Conservation (phyloP, 2,888 invertebrate genomes). For the Exephanes ischioxanthus region DNA sequence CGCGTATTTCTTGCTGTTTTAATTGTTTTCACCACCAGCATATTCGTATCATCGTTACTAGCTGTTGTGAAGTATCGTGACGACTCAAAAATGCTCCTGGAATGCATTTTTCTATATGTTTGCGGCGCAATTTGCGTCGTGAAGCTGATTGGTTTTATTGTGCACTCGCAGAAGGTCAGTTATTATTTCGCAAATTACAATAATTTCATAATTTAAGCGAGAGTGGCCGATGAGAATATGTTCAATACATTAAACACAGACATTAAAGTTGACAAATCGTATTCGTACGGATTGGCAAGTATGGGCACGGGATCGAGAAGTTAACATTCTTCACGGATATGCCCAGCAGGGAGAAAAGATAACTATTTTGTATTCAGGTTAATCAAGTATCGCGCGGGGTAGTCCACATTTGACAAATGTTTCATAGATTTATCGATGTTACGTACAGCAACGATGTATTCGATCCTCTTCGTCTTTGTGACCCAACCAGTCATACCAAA, state of each 20-base stretch:
- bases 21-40: too few relatives aligned
- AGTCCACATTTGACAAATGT: not conserved
- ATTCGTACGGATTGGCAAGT: slow-evolving; percentile 1
- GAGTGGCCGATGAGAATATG: too few relatives aligned
- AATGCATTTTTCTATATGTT: too few relatives aligned
- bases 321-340: slow-evolving; percentile 1
- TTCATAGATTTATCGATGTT: slow-evolving; percentile 2
- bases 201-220: too few relatives aligned
- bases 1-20: too few relatives aligned
- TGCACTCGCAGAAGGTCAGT: too few relatives aligned
- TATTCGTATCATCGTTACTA: too few relatives aligned
- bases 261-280: not conserved
- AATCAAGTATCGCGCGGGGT: not conserved
- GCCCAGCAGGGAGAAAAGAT: not conserved
- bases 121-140: too few relatives aligned
- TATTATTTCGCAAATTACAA: too few relatives aligned
- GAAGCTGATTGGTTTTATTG: too few relatives aligned
- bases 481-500: slow-evolving; percentile 31
- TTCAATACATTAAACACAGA: not conserved
- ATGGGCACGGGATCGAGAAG: not conserved
- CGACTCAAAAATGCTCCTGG: too few relatives aligned
- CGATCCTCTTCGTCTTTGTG: not conserved
- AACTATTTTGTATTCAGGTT: slow-evolving; percentile 4
- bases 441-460: slow-evolving; percentile 2
- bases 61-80: too few relatives aligned